Evolutionary conservation across 2,888 invertebrate genomes (phyloP), one percentile per base, ranked within the genome.

Genomic region (Artemia sinica): DNA sequence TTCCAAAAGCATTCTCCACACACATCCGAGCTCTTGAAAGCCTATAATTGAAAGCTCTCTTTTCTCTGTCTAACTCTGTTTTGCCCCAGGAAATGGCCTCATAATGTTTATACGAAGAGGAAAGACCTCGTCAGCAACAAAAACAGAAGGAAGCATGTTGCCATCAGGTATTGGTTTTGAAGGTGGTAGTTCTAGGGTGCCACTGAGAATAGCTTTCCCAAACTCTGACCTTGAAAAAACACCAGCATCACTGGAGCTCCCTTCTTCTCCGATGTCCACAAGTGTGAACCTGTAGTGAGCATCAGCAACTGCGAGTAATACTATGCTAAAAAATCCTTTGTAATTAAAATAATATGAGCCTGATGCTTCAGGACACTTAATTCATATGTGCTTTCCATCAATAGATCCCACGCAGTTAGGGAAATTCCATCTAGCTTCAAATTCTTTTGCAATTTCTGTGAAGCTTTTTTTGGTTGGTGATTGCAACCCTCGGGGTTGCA

Each of bases 271-370:
- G 14, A 52, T 52, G 58, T 52, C 58, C 13, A 52, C 58, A 52
- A 52, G 58, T n/a, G 2, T 52, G 58, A 52, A 52, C 5, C 14
- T 52, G 3, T 52, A 52, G 14, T 52, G 13, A 14, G 58, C 58
- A 52, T 52, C 58, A n/a, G 58, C 58, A 13, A 52, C 58, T n/a
- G 58, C 58, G 58, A 52, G 58, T 52, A 52, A 52, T n/a, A 52
- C 58, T 4, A 52, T 52, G 2, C 58, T 52, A 14, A 52, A 52
- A 14, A n/a, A 52, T 14, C 58, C 58, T 5, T 52, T 52, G 14
- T 52, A 52, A 52, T 2, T 52, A 14, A 5, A 52, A 5, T 5
- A 14, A 14, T 52, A 52, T 52, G 58, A 52, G 13, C 58, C 58
- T n/a, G 58, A n/a, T 52, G 13, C 58, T 52, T 52, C 58, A n/a